Percentiles rank a stretch among this genome's conserved stretches.
phyloP scores from a whole-genome alignment of 1,140 invertebrate species.

The Nomia melanderi region DNA sequence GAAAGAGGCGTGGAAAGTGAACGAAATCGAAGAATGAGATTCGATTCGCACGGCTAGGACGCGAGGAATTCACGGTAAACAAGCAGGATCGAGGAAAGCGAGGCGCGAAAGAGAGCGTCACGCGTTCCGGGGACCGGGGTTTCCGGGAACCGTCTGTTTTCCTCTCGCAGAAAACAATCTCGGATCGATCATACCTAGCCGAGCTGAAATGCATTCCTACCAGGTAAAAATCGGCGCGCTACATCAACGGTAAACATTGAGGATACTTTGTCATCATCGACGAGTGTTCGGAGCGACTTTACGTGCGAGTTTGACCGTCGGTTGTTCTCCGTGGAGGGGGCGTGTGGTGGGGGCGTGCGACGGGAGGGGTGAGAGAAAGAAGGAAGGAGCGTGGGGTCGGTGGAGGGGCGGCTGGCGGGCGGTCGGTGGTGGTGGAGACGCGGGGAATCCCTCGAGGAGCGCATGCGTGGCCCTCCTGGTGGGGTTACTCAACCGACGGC shows the following conservation, averaged over 20 bases:
- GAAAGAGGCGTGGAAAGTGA: too few relatives aligned
- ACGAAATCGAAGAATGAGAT: too few relatives aligned
- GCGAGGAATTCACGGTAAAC: background rate
- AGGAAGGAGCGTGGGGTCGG: constrained; percentile 1
- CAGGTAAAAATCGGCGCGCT: constrained; percentile 10
- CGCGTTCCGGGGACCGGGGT: background rate
- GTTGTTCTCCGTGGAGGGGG: constrained; percentile 1
- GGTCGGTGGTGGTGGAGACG: constrained; percentile 36
- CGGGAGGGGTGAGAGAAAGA: background rate
- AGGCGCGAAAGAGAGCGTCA: background rate
- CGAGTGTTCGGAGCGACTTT: constrained; percentile 52
- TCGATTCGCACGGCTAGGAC: background rate
- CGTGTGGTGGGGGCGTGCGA: too few relatives aligned
- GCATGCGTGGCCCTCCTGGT: constrained; percentile 62
- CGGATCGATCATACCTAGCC: background rate
- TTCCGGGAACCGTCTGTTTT: background rate
- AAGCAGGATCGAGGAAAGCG: background rate
- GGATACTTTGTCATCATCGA: constrained; percentile 52
- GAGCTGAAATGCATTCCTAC: constrained; percentile 16
- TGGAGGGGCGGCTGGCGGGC: constrained; percentile 41
- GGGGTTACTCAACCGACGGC: constrained; percentile 65
- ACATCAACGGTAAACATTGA: constrained; percentile 53
- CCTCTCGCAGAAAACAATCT: background rate
- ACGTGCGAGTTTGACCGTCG: constrained; percentile 60
- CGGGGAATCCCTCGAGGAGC: constrained; percentile 56